These are phyloP conservation scores for Corythoichthys intestinalis DNA, from an alignment of 2,113 vertebrate species.

Conservation along the genomic window DNA sequence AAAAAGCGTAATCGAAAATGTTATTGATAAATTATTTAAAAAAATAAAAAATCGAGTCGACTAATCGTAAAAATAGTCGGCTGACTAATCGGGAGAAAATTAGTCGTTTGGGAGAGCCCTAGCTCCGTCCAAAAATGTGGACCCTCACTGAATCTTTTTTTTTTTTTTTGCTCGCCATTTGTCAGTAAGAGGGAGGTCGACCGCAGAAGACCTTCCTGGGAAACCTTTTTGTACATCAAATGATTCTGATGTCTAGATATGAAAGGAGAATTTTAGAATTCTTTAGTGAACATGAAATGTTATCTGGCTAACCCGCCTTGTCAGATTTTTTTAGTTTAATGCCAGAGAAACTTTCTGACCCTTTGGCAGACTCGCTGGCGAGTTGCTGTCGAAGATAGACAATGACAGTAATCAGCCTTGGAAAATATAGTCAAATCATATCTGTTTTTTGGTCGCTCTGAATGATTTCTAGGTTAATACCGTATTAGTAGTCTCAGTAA, in stretches of 20 bases:
- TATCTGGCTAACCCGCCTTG: neutral
- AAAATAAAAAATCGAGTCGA: no score
- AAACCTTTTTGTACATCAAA: neutral
- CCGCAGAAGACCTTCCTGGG: neutral
- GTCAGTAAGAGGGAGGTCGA: neutral
- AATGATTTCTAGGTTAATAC: conserved; percentile 63
- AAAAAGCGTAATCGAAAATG: no score
- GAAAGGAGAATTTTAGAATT: neutral
- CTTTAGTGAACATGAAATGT: neutral
- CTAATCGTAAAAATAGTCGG: no score
- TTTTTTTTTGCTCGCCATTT: neutral
- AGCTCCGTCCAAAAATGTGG: no score
- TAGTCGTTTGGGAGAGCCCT: no score
- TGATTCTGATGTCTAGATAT: neutral
- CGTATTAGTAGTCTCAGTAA: conserved; percentile 48
- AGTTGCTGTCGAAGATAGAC: conserved; percentile 26
- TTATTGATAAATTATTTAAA: no score
- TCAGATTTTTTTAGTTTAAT: conserved; percentile 5
- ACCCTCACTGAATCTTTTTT: neutral
- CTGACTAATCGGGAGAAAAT: no score
- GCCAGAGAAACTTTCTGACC: neutral
- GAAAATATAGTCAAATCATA: conserved; percentile 25
- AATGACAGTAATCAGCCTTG: conserved; percentile 34
- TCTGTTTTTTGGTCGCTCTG: conserved; percentile 12
- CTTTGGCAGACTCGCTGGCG: conserved; percentile 15